Base-by-base conservation (phyloP, 2,888 invertebrate genomes). In the Baronia brevicornis region DNA sequence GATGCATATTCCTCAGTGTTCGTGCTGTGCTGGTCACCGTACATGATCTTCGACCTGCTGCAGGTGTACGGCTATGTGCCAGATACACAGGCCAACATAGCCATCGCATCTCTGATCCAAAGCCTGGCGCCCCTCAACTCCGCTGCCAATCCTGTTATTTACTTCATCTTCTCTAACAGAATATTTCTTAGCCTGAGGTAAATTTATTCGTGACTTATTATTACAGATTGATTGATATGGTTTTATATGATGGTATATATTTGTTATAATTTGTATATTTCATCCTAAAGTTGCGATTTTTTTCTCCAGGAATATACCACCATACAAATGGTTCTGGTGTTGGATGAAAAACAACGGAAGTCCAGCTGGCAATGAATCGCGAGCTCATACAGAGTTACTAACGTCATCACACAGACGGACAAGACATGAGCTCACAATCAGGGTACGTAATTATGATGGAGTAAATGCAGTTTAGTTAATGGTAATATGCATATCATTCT, bases 1-100 rank as follows among this genome's bases (percentile, higher is more conserved):
- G n/a, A n/a, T n/a, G n/a, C n/a, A n/a, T n/a, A 55, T 54, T 43
- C 86, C 87, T 1, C 87, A 95, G 96, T 95, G 17, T 97, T 97
- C 73, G 91, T 97, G 41, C 75, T 96, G 4, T 97, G 97, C 80
- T 97, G 97, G 96, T 95, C 95, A 33, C 97, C 97, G 0, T 97
- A 95, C 79, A 94, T 97, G 68, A 88, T 97, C 33, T 97, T 95
- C 74, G 95, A 96, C 69, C 78, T 96, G 33, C 88, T 96, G 3
- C 94, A 95, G 86, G 95, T 96, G 22, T 96, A 91, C 70, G 93
- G 90, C 9, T 89, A 91, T 61, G 89, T 95, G 38, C 91, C 92
- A 0, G 79, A 86, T 48, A 91, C 92, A 0, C 93, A 94, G 60
- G 90, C 90, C 1, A 93, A 91, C 65, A 89, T 91, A 11, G 95